Percentiles rank a stretch among this genome's conserved stretches.
These are phyloP conservation scores for Anthrax anthrax DNA, from an alignment of 2,888 invertebrate species.

Conservation along the genomic window DNA sequence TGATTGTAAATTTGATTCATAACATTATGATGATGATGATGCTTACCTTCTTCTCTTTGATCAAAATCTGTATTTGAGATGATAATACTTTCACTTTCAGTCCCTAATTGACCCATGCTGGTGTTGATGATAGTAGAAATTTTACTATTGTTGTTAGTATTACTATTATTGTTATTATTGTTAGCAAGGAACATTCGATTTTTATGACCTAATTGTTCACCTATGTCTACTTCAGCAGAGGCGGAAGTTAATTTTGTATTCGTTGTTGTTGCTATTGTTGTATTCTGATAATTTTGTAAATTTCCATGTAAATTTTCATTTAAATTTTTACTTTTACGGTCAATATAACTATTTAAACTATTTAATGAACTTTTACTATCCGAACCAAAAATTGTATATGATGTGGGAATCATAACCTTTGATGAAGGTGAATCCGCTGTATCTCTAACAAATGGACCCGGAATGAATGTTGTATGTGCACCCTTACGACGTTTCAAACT, in stretches of 20 bases:
- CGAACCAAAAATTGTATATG: background rate
- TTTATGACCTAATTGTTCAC: background rate
- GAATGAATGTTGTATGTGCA: conserved; percentile 74
- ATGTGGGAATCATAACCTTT: background rate
- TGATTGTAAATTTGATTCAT: background rate
- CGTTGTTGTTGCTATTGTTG: no score
- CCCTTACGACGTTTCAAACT: conserved; percentile 66
- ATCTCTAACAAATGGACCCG: conserved; percentile 72
- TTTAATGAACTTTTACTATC: background rate
- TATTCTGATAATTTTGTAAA: background rate
- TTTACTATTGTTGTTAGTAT: background rate
- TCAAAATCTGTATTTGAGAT: background rate
- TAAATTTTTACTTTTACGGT: background rate
- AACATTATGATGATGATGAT: background rate
- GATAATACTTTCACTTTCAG: background rate
- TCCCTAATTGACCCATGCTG: background rate
- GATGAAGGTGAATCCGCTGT: conserved; percentile 20
- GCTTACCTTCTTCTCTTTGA: background rate
- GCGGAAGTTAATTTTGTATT: no score
- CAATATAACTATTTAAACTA: background rate
- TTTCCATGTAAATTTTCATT: background rate
- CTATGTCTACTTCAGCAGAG: no score
- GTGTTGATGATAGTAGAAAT: background rate
- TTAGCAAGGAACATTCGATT: background rate
- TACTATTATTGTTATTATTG: background rate